Percentiles rank a stretch among this genome's conserved stretches.
Conservation (phyloP, 1,140 invertebrate species). For the Drosophila sulfurigaster region DNA sequence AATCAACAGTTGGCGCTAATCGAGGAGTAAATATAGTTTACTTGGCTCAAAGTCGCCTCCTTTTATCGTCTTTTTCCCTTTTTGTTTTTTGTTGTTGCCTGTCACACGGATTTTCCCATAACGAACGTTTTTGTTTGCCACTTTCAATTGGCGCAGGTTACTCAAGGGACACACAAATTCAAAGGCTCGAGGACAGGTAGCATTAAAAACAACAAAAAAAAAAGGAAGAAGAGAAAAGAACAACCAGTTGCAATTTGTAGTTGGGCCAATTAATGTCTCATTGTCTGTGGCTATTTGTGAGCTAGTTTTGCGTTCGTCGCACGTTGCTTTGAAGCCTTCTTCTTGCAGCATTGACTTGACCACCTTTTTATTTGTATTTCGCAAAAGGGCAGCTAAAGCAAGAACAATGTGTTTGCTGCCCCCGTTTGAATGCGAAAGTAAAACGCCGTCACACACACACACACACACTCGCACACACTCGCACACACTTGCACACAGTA, state of each 20-base stretch:
- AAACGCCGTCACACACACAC: slow-evolving; percentile 4
- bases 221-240: neutral
- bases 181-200: no score
- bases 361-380: slow-evolving; percentile 4
- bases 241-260: slow-evolving; percentile 47
- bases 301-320: slow-evolving; percentile 6
- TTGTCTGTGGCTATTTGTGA: slow-evolving; percentile 53
- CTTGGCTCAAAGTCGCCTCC: no score
- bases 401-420: slow-evolving; percentile 21
- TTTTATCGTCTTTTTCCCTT: no score
- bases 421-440: slow-evolving; percentile 37
- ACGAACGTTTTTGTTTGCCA: no score
- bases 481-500: slow-evolving; percentile 39
- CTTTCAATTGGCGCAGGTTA: no score
- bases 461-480: slow-evolving; percentile 5
- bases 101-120: no score
- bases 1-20: no score
- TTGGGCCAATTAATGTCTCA: slow-evolving; percentile 59
- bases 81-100: no score
- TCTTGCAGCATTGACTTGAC: slow-evolving; percentile 6
- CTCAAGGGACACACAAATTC: no score
- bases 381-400: neutral
- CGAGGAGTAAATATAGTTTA: no score
- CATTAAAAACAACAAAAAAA: no score
- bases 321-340: neutral